These are phyloP conservation scores for Hypothenemus hampei DNA, from an alignment of 1,140 invertebrate genomes.

Conservation along the genomic window DNA sequence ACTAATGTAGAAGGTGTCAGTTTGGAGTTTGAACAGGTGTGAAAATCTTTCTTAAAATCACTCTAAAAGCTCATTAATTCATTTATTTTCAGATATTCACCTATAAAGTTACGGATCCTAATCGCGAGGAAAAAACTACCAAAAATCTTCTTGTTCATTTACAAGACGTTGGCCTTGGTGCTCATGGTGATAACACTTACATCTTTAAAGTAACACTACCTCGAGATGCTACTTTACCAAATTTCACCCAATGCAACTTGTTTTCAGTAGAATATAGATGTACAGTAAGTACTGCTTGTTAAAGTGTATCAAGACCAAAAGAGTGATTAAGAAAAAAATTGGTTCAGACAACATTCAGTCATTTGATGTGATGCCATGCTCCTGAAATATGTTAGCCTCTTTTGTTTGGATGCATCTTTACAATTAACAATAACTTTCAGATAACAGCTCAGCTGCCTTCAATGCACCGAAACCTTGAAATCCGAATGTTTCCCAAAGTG, in stretches of 20 bases:
- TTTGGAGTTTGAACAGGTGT: constrained; percentile 28
- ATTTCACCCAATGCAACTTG: constrained; percentile 28
- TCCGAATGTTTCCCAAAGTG: constrained; percentile 19
- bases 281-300: constrained; percentile 15
- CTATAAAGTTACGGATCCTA: constrained; percentile 23
- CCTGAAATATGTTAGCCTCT: not conserved
- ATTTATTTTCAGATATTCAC: constrained; percentile 21
- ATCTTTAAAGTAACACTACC: constrained; percentile 23
- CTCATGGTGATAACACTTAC: constrained; percentile 32
- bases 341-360: not conserved
- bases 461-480: constrained; percentile 20
- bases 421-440: not conserved
- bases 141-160: constrained; percentile 14
- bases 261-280: constrained; percentile 27
- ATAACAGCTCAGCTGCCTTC: constrained; percentile 21
- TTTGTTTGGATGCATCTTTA: not conserved
- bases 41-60: not conserved
- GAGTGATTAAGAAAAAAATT: not conserved
- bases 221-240: constrained; percentile 19
- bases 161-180: constrained; percentile 30
- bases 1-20: constrained; percentile 24
- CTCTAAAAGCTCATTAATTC: not conserved
- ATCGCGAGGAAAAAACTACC: constrained; percentile 15
- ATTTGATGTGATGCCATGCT: not conserved
- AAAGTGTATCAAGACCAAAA: no score